These are phyloP conservation scores for Diplodus sargus DNA, from an alignment of 2,797 vertebrate species.

Conservation along the genomic window DNA sequence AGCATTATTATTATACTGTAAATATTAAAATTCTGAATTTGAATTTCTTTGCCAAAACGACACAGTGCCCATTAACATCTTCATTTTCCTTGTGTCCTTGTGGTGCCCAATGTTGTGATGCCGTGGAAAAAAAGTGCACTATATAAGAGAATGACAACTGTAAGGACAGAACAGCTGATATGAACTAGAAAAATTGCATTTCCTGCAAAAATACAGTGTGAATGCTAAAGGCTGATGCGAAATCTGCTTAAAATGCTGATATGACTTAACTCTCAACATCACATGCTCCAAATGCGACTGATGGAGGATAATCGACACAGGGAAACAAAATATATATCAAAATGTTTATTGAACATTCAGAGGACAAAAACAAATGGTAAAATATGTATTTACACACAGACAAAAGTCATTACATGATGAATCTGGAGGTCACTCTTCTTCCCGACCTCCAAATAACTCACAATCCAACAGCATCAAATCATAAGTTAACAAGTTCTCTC, in stretches of 20 bases:
- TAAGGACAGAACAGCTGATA: background rate
- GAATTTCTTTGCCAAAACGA: no score
- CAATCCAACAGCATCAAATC: conserved; percentile 21
- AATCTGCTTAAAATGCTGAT: no score
- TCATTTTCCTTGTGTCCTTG: no score
- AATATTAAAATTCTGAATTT: no score
- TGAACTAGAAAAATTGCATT: no score
- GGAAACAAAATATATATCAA: conserved; percentile 45
- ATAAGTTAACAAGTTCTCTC: conserved; percentile 30
- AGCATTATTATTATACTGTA: no score
- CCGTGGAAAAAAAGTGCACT: background rate
- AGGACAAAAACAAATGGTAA: conserved; percentile 49
- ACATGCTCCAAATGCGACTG: background rate
- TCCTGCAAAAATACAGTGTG: no score
- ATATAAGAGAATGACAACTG: background rate
- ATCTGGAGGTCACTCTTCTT: conserved; percentile 6
- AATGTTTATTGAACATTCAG: conserved; percentile 72
- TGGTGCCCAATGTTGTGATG: background rate
- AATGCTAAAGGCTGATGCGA: no score
- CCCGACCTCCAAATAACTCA: background rate
- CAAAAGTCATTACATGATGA: conserved; percentile 31
- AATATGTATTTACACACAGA: conserved; percentile 69
- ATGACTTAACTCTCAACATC: background rate
- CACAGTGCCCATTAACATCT: no score
- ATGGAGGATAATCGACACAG: conserved; percentile 12